Evolutionary conservation across 1,140 invertebrate genomes (phyloP), one percentile per base, ranked within the genome.

Genomic region (Lordiphosa collinella): DNA sequence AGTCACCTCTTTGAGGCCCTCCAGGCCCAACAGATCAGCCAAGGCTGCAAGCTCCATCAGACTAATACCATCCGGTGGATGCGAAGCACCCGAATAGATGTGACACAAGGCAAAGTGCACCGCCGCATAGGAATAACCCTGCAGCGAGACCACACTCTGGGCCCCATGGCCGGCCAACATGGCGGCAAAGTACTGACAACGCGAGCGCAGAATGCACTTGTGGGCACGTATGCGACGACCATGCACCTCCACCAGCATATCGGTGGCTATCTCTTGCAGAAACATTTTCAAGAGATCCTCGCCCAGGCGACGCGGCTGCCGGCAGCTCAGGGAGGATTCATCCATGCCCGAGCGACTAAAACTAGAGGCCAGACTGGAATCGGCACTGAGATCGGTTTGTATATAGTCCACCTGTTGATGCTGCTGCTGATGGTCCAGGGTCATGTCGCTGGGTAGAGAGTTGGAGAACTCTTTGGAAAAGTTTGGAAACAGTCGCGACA

Each of bases 101-200:
- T 97, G 96, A 69, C 96, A 96, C 41, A 98, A 87, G 0, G 95
- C 94, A 90, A 97, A 97, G 88, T 97, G 94, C 0, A 97, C 94
- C 1, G 94, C 93, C 52, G 93, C 93, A 60, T 95, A 96, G 2
- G 94, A 95, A 87, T 92, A 97, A 91, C 95, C 95, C 89, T 96
- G 94, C 49, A 97, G 88, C 34, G 93, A 93, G 54, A 98, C 96
- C 18, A 95, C 92, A 76, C 93, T 95, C 74, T 96, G 93, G 34
- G 93, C 92, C 91, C 94, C 96, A 46, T 94, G 93, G 2, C 95
- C 95, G 67, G 95, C 95, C 2, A 97, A 89, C 89, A 97, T 95
- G 25, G 95, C 96, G 4, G 95, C 95, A 90, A 98, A 97, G 87
- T 97, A 98, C 84, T 96, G 94, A 82, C 96, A 97, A 29, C 96